Evolutionary conservation across 2,888 invertebrate species (phyloP), one percentile per base, ranked within the genome.

Genomic region (Andrena haemorrhoa): DNA sequence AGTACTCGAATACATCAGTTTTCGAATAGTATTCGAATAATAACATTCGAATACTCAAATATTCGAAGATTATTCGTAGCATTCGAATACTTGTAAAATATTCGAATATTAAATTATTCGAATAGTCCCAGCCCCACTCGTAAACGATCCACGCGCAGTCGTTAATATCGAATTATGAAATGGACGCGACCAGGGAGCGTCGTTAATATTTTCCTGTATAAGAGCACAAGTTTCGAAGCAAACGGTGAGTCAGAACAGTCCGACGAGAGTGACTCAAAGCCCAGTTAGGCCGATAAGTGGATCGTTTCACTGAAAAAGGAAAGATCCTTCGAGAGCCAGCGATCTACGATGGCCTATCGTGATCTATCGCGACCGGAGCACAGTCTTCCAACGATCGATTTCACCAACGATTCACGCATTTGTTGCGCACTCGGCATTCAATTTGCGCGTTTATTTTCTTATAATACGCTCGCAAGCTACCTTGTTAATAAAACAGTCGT

Each of bases 231-330:
- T 80, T 79, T 82, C 66, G 56, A 71, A 26, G 72, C 70, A 23
- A 41, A 72, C 70, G 80, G 66, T 82, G 82, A 82, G 70, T 82
- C 82, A 82, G 71, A 72, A 79, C 56, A 61, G 64, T 72, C 68
- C 23, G 47, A 49, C 69, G 63, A 35, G 75, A 79, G 75, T 88
- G 87, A 88, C 72, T 88, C 86, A 85, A 88, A 83, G 61, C 63
- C 79, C 74, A 79, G 82, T 81, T 79, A 74, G 65, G 71, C 60
- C 65, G 83, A 82, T 83, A 89, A 90, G 84, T 86, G 82, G 87
- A 87, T 86, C 86, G 82, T 84, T 89, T 82, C 79, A 70, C 88
- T 88, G 83, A 75, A 88, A 88, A 89, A 90, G 89, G 90, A 86
- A 79, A 90, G 85, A 85, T 88, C 85, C 88, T 90, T 90, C 89